Evolutionary conservation across 2,888 invertebrate species (phyloP), one percentile per base, ranked within the genome.

Genomic region (Amphipoea oculea): DNA sequence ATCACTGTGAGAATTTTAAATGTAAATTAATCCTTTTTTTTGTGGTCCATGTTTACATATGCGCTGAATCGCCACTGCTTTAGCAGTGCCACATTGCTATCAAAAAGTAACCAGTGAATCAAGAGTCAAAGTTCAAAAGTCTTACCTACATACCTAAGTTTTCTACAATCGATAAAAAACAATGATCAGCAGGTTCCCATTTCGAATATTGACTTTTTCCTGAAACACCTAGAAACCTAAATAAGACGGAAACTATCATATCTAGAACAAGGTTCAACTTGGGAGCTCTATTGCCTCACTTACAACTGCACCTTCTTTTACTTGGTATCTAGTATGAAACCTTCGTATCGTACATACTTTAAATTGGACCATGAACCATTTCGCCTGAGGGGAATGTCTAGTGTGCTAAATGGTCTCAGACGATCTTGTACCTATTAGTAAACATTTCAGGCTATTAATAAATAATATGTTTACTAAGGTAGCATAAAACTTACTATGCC

Each of bases 371-470:
- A 36, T 85, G 72, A 85, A 81, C 76, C 48, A n/a, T 85, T 62
- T 85, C 86, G 85, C 85, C 76, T 69, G 45, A 45, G 40, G 45
- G 66, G 40, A 36, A 81, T 51, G 82, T 85, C 82, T 62, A 76
- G 76, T 54, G 51, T 17, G 51, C 63, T 65, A 40, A 63, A 66
- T 72, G 36, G 65, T 72, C 63, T 62, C 72, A 75, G 68, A 48
- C 72, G 17, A 40, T 85, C 69, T 85, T 83, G n/a, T 73, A n/a
- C n/a, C n/a, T n/a, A 73, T 81, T 72, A 70, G 82, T 73, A 83
- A 83, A 76, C 86, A 85, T 73, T 76, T 57, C 23, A 17, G 11
- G 17, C 86, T 81, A 85, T 81, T 66, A 74, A 74, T 74, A 84
- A 62, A 65, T 54, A 72, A 76, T 85, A 73, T 73, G 69, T 76